These are phyloP conservation scores for Drosophila pachea DNA, from an alignment of 1,140 invertebrate species.

Conservation along the genomic window DNA sequence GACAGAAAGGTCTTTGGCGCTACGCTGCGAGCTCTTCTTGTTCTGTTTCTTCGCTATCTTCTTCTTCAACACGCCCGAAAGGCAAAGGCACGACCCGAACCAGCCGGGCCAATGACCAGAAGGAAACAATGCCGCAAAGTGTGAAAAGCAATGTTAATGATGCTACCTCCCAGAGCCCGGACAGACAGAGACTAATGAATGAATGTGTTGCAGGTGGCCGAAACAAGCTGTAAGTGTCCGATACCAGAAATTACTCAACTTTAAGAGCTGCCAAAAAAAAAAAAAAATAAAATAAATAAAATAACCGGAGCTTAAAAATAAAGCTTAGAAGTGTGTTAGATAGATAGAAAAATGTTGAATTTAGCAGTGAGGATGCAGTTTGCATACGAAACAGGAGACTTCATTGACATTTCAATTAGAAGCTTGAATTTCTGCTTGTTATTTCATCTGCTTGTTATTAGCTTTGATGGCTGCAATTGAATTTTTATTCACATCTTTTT, in stretches of 20 bases:
- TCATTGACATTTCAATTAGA: neutral
- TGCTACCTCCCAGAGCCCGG: conserved; percentile 29
- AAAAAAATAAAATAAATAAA: too few species aligned
- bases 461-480: neutral
- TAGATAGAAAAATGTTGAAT: neutral
- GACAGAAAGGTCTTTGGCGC: conserved; percentile 29
- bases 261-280: neutral
- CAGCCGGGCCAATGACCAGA: conserved; percentile 63
- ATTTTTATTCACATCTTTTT: neutral
- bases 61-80: conserved; percentile 16
- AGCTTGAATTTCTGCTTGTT: neutral
- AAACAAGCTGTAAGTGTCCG: conserved; percentile 33
- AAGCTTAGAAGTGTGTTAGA: neutral
- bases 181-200: conserved; percentile 63
- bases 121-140: conserved; percentile 63
- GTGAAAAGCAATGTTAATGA: conserved; percentile 72
- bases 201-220: conserved; percentile 39
- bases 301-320: too few species aligned
- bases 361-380: too few species aligned
- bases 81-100: conserved; percentile 23
- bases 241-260: conserved; percentile 15
- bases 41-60: neutral
- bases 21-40: conserved; percentile 21
- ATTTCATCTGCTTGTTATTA: too few species aligned
- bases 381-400: too few species aligned